Percentiles rank a stretch among this genome's conserved stretches.
These are phyloP conservation scores for Arbacia lixula DNA, from an alignment of 53 echinoderm and acorn worm genomes.

Conservation along the genomic window DNA sequence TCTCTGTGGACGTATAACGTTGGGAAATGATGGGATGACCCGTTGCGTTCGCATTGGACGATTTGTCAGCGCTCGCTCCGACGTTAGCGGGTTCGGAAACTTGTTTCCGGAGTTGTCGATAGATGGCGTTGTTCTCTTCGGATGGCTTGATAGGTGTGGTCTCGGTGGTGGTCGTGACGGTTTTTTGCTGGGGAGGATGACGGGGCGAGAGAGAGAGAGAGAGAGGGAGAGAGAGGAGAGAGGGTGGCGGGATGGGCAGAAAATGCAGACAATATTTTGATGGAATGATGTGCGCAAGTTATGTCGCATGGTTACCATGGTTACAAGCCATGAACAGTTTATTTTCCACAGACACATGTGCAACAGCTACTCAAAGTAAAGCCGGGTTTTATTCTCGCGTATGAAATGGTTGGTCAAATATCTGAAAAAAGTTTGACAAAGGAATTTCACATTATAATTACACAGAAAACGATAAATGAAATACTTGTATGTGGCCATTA, in stretches of 20 bases:
- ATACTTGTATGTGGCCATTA: too few species aligned
- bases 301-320: too few species aligned
- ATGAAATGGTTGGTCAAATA: too few species aligned
- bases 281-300: too few species aligned
- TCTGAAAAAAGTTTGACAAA: too few species aligned
- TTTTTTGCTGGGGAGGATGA: constrained; percentile 32
- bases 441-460: too few species aligned
- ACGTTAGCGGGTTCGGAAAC: constrained; percentile 63
- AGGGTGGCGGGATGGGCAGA: background rate
- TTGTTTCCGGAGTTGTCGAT: constrained; percentile 63
- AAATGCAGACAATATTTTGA: too few species aligned
- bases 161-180: constrained; percentile 26
- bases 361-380: too few species aligned
- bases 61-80: constrained; percentile 12
- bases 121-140: constrained; percentile 53
- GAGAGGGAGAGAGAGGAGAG: background rate
- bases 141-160: background rate
- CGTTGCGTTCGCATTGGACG: background rate
- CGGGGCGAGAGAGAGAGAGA: background rate
- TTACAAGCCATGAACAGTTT: too few species aligned
- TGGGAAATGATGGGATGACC: background rate
- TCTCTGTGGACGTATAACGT: constrained; percentile 41
- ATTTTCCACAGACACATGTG: too few species aligned
- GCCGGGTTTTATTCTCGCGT: too few species aligned
- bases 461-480: too few species aligned